Base-by-base conservation (phyloP, 2,797 vertebrate genomes). In the Craterocephalus amniculus region DNA sequence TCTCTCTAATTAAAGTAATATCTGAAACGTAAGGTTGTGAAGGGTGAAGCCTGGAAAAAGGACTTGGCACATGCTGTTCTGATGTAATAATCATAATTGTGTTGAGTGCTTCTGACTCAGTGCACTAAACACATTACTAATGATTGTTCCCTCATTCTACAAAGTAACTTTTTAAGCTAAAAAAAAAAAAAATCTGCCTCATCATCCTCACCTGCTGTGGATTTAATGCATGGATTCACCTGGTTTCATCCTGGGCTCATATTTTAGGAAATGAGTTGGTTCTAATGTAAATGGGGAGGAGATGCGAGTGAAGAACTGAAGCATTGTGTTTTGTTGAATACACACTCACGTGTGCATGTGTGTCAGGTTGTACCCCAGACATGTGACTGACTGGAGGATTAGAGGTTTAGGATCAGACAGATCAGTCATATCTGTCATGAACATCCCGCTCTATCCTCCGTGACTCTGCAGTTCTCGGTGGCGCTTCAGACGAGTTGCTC, bases 381-480 rank as follows among this genome's bases (percentile, higher is more conserved):
- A 85, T 75, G 81, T 84, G 84, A 86, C 79, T 18, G 80, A 79
- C 66, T 58, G 43, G 55, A 70, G 83, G 85, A 83, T 87, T 87
- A 87, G 69, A 85, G 88, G 74, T 85, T 82, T 79, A 71, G 79
- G 83, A 86, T 83, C 83, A 87, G 83, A 76, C 84, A 31, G 78
- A 83, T 83, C 72, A 68, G 79, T 81, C 78, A 79, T 72, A 84
- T 79, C 79, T 70, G 73, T 80, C 76, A 72, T 73, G 48, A 64
- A 68, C 31, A 48, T 84, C 70, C 70, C 86, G 58, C 36, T 74
- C 51, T 70, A 70, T 66, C 48, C 67, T 71, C 71, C 8, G 31
- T 6, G 7, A 67, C 56, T 36, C 20, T n/a, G 54, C 63, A 54
- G 13, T 18, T 10, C 51, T 43, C 43, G 60, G 22, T 63, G 34